Evolutionary conservation across 1,140 invertebrate species (phyloP).

Genomic region (Latrodectus geometricus): DNA sequence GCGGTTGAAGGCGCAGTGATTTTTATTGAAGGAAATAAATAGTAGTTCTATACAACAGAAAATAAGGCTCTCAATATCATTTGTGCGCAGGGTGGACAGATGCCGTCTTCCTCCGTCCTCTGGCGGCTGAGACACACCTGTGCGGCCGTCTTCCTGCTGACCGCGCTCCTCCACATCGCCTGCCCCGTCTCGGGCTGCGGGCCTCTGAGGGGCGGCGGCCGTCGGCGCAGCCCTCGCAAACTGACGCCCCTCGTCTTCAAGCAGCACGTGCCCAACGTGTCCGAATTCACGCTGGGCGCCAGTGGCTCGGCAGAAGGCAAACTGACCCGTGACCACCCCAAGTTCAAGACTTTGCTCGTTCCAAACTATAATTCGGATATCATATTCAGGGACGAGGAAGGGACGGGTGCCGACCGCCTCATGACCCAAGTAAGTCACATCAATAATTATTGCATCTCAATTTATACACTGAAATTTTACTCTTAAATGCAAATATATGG

Average conservation of each 20-base stretch:
- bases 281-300: slow-evolving; percentile 87
- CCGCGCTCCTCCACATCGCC: not conserved
- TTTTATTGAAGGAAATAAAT: too few species aligned
- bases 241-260: slow-evolving; percentile 91
- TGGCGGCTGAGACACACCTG: not conserved
- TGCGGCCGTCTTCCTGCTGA: not conserved
- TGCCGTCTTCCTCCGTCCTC: too few species aligned
- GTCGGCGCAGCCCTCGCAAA: slow-evolving; percentile 79
- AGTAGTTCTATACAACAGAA: too few species aligned
- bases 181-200: slow-evolving; percentile 74
- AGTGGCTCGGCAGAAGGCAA: slow-evolving; percentile 86
- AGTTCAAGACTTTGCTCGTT: slow-evolving; percentile 86
- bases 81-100: too few species aligned
- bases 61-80: too few species aligned
- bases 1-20: too few species aligned
- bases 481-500: too few species aligned
- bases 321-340: slow-evolving; percentile 82
- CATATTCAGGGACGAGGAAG: slow-evolving; percentile 94
- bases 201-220: slow-evolving; percentile 84
- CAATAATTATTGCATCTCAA: too few species aligned
- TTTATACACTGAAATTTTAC: too few species aligned
- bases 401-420: slow-evolving; percentile 90
- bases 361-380: slow-evolving; percentile 95
- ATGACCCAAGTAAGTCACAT: slow-evolving; percentile 89
- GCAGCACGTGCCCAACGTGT: slow-evolving; percentile 93